A percentile compares a stretch with the other conserved stretches of the same genome.
Evolutionary conservation across 2,113 vertebrate genomes (phyloP).

Genomic region (Casuarius casuarius): DNA sequence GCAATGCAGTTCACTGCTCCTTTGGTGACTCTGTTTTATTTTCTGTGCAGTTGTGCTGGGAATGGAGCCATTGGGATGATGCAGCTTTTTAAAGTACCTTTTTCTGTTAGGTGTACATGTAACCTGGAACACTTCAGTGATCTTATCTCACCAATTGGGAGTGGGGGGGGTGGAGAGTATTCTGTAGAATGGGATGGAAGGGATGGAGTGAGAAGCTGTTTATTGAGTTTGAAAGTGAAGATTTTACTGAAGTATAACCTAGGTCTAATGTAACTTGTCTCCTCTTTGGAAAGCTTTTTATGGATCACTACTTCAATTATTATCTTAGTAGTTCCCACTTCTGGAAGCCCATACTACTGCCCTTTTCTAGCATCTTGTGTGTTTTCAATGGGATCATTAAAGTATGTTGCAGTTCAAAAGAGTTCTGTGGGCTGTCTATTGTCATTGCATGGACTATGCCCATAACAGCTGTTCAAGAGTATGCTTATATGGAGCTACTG

Average conservation of each 20-base stretch:
- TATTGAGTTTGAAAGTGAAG: not conserved
- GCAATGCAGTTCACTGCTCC: not conserved
- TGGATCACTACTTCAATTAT: not conserved
- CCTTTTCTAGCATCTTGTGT: not conserved
- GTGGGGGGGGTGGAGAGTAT: not conserved
- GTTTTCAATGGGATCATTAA: not conserved
- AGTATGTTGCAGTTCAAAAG: not conserved
- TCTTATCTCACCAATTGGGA: not conserved
- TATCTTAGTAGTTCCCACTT: not conserved
- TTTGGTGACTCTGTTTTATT: not conserved
- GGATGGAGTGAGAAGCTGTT: not conserved
- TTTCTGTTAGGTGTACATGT: not conserved
- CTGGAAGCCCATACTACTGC: accelerated
- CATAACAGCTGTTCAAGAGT: not conserved
- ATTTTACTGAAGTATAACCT: not conserved
- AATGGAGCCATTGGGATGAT: not conserved
- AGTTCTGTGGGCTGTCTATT: not conserved
- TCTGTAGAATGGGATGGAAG: not conserved
- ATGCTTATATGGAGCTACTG: not conserved
- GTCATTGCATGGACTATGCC: not conserved
- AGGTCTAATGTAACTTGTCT: not conserved
- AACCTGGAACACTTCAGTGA: not conserved
- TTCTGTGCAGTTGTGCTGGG: not conserved
- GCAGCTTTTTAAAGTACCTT: accelerated
- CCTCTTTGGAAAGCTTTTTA: not conserved